Conservation (phyloP, 2,888 invertebrate genomes). For the Heliconius cydno region DNA sequence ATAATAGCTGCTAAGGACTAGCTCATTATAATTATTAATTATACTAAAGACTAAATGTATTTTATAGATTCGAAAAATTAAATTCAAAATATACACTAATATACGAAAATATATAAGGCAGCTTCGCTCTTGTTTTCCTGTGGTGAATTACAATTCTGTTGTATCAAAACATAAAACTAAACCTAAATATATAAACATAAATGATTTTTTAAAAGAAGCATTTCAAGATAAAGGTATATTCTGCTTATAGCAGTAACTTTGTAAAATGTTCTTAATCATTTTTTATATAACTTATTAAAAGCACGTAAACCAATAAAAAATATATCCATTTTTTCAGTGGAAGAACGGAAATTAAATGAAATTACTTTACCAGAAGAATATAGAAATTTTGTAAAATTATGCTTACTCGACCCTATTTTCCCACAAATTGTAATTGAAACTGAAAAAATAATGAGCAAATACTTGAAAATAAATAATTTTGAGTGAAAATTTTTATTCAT, state of each 20-base stretch:
- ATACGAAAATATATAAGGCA: constrained; percentile 54
- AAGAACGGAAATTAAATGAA: not conserved
- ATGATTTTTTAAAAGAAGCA: constrained; percentile 61
- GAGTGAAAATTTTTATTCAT: no score
- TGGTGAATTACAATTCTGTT: constrained; percentile 55
- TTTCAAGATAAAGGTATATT: constrained; percentile 58
- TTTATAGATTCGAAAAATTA: constrained; percentile 67
- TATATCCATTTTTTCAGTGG: not conserved
- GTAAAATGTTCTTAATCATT: no score
- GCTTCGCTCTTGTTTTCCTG: constrained; percentile 62
- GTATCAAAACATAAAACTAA: constrained; percentile 44
- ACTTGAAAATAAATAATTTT: constrained; percentile 30
- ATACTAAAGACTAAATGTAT: not conserved
- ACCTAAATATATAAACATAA: constrained; percentile 58
- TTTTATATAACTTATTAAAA: not conserved
- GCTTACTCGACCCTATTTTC: constrained; percentile 71
- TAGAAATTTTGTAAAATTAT: constrained; percentile 65
- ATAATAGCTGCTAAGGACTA: not conserved
- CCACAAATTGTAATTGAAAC: constrained; percentile 62
- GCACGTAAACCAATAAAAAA: not conserved
- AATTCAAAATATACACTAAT: constrained; percentile 65
- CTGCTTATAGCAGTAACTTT: not conserved
- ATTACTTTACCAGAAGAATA: constrained; percentile 54
- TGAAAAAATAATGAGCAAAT: constrained; percentile 56
- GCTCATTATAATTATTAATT: not conserved